phyloP scores from a whole-genome alignment of 2,797 vertebrate genomes.

The Hozukius guyotensis region DNA sequence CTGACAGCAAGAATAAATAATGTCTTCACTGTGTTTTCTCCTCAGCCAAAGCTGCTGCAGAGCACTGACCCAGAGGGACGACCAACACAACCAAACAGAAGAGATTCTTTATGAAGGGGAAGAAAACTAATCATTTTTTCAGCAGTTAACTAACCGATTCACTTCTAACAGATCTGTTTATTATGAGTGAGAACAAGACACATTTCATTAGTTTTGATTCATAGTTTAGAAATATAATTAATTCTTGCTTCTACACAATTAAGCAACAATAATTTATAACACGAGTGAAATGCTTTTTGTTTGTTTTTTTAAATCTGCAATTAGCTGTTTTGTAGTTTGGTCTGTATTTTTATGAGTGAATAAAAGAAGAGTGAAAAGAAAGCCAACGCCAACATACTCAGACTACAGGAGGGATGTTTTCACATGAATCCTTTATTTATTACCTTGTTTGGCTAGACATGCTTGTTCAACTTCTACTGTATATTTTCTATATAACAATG shows the following conservation, averaged over 20 bases:
- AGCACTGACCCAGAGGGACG: slow-evolving; percentile 67
- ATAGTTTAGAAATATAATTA: slow-evolving; percentile 40
- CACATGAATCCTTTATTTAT: slow-evolving; percentile 49
- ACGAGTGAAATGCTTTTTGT: slow-evolving; percentile 49
- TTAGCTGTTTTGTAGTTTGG: slow-evolving; percentile 57
- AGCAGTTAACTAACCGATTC: slow-evolving; percentile 12
- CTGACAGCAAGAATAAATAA: not conserved
- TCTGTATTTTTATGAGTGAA: slow-evolving; percentile 49
- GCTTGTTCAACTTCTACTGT: slow-evolving; percentile 65
- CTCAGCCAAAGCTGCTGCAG: slow-evolving; percentile 87
- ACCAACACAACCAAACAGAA: not conserved
- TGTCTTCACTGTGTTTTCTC: not conserved
- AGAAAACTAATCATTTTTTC: not conserved
- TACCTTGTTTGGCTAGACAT: slow-evolving; percentile 32
- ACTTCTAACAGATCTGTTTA: slow-evolving; percentile 10
- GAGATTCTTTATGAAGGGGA: not conserved
- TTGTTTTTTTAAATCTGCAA: slow-evolving; percentile 12
- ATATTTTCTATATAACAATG: slow-evolving; percentile 68
- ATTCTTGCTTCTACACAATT: slow-evolving; percentile 75
- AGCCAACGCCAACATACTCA: not conserved
- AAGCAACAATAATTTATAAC: slow-evolving; percentile 69
- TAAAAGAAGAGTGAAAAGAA: not conserved
- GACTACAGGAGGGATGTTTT: slow-evolving; percentile 11
- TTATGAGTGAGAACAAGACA: slow-evolving; percentile 33
- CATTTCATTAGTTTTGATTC: slow-evolving; percentile 35